Conservation (phyloP, 2,888 invertebrate species). For the Eremobia ochroleuca region DNA sequence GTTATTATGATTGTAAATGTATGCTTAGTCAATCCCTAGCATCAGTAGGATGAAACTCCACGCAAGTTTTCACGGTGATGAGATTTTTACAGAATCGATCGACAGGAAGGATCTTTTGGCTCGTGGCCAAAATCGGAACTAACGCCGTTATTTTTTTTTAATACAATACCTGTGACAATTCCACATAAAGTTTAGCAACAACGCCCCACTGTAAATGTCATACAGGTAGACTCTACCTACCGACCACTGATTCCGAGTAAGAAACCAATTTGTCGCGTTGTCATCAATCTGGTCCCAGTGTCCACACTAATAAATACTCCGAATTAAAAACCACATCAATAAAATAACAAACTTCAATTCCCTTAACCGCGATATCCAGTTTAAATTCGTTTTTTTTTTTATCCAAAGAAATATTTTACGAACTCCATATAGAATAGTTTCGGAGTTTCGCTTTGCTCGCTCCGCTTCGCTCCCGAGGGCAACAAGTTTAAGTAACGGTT, state of each 20-base stretch:
- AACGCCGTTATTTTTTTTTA: no score
- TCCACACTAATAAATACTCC: neutral
- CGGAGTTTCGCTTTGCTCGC: slow-evolving; percentile 55
- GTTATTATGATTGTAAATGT: no score
- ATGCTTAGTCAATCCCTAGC: no score
- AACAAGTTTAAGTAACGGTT: slow-evolving; percentile 70
- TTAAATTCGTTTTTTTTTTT: slow-evolving; percentile 60
- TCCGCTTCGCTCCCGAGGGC: slow-evolving; percentile 63
- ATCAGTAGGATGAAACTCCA: no score
- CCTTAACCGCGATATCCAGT: slow-evolving; percentile 42
- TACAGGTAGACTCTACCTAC: neutral
- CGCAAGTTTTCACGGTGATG: no score
- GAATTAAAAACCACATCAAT: slow-evolving; percentile 21
- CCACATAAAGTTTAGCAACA: no score
- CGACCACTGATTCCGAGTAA: no score
- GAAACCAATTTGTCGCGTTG: neutral
- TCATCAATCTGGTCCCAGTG: neutral
- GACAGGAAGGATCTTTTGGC: no score
- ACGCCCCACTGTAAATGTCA: no score
- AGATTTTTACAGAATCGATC: no score
- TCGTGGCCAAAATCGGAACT: no score
- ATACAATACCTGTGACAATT: no score
- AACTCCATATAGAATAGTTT: slow-evolving; percentile 63
- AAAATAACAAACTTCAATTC: slow-evolving; percentile 44
- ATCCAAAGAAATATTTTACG: slow-evolving; percentile 67